A percentile compares a stretch with the other conserved stretches of the same genome.
Evolutionary conservation across 2,797 vertebrate genomes (phyloP).

Genomic region (Betta splendens): DNA sequence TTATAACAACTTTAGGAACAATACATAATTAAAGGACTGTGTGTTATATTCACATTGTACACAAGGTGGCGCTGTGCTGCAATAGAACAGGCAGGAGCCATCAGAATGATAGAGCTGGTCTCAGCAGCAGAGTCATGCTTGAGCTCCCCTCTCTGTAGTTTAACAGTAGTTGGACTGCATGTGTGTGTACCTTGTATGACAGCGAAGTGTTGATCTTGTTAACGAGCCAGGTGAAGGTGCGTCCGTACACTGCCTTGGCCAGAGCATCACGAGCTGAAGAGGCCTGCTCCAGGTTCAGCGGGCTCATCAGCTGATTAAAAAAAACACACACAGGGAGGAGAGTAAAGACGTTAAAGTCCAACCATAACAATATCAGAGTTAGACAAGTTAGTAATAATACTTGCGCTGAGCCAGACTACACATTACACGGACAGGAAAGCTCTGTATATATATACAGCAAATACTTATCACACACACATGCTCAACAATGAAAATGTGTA

Average conservation of each 20-base stretch:
- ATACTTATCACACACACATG: conserved; percentile 36
- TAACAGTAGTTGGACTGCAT: not conserved
- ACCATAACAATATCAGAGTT: conserved; percentile 26
- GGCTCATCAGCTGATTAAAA: conserved; percentile 88
- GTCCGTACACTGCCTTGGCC: conserved; percentile 93
- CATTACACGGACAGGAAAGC: conserved; percentile 58
- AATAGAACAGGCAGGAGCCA: not conserved
- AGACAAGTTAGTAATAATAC: conserved; percentile 25
- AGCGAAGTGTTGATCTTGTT: conserved; percentile 94
- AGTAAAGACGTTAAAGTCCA: not conserved
- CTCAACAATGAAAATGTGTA: conserved; percentile 28
- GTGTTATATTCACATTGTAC: conserved; percentile 24
- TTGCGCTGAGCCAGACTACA: conserved; percentile 30
- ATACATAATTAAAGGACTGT: not conserved
- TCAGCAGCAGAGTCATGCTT: not conserved
- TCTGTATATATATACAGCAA: conserved; percentile 45
- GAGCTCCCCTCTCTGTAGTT: no score
- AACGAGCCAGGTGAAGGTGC: conserved; percentile 97
- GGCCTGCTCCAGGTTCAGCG: conserved; percentile 94
- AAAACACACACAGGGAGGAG: conserved; percentile 22
- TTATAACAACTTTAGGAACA: not conserved
- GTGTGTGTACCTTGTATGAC: conserved; percentile 84
- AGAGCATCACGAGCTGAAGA: conserved; percentile 91
- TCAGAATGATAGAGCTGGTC: not conserved
- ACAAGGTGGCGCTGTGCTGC: conserved; percentile 54